Conservation (phyloP, 2,113 vertebrate genomes). For the Mustela nigripes region DNA sequence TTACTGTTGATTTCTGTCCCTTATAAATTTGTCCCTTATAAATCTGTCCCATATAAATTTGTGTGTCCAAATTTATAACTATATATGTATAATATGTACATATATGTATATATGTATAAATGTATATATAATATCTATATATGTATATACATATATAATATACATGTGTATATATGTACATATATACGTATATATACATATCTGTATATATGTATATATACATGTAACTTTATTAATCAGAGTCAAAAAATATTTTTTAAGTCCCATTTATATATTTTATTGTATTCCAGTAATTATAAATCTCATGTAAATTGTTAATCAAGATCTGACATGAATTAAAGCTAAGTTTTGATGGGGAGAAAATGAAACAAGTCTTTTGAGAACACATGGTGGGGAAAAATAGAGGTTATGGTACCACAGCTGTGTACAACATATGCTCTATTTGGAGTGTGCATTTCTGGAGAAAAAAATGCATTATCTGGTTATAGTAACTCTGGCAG, state of each 20-base stretch:
- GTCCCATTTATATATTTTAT: neutral
- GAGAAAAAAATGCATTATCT: neutral
- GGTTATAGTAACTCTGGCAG: neutral
- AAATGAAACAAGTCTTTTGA: neutral
- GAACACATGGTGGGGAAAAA: neutral
- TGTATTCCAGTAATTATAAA: neutral
- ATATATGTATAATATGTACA: no score
- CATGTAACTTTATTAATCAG: neutral
- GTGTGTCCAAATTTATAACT: no score
- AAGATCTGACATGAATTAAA: neutral
- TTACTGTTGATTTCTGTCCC: neutral
- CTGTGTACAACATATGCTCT: neutral
- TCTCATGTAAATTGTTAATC: neutral
- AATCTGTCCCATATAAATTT: no score
- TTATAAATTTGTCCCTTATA: no score
- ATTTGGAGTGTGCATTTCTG: neutral
- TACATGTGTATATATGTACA: no score
- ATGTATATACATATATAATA: no score
- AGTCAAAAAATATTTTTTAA: neutral
- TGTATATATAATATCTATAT: no score
- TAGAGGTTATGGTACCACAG: neutral
- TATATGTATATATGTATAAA: no score
- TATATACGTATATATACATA: no score
- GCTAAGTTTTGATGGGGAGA: neutral
- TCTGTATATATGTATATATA: rapidly evolving